phyloP scores from a whole-genome alignment of 1,140 invertebrate genomes.

The Augochlora pura region DNA sequence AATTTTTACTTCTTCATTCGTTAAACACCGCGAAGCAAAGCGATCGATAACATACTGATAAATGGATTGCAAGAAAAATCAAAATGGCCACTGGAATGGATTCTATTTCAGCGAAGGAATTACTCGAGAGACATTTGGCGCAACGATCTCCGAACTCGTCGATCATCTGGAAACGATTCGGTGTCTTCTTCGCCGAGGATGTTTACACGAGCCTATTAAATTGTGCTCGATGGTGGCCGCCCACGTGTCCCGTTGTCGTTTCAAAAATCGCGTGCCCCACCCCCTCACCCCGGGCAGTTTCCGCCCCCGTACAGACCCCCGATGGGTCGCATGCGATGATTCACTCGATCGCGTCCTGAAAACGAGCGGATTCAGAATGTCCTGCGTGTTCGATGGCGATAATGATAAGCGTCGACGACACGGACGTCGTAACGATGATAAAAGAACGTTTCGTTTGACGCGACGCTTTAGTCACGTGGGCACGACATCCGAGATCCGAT shows the following conservation, averaged over 20 bases:
- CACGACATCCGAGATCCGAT: no score
- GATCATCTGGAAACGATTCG: background rate
- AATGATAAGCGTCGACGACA: slow-evolving; percentile 52
- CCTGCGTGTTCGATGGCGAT: slow-evolving; percentile 53
- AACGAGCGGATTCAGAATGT: slow-evolving; percentile 44
- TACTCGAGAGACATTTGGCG: no score
- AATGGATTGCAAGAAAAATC: no score
- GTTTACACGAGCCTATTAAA: background rate
- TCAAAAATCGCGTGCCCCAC: slow-evolving; percentile 26
- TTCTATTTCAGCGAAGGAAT: background rate
- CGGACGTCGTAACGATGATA: slow-evolving; percentile 19
- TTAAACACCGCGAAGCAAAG: no score
- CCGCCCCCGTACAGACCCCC: slow-evolving; percentile 22
- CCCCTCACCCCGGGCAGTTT: slow-evolving; percentile 18
- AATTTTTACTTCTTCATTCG: no score
- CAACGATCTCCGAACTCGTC: background rate
- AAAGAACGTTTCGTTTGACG: slow-evolving; percentile 17
- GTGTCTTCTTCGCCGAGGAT: background rate
- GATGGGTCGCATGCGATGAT: slow-evolving; percentile 46
- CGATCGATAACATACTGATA: no score
- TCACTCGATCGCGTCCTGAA: slow-evolving; percentile 48
- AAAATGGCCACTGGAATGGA: background rate
- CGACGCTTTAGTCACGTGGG: slow-evolving; percentile 1
- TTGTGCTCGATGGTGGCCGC: background rate
- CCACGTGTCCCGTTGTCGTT: slow-evolving; percentile 30